phyloP scores from a whole-genome alignment of 2,888 invertebrate species.

The Drosophila birchii region DNA sequence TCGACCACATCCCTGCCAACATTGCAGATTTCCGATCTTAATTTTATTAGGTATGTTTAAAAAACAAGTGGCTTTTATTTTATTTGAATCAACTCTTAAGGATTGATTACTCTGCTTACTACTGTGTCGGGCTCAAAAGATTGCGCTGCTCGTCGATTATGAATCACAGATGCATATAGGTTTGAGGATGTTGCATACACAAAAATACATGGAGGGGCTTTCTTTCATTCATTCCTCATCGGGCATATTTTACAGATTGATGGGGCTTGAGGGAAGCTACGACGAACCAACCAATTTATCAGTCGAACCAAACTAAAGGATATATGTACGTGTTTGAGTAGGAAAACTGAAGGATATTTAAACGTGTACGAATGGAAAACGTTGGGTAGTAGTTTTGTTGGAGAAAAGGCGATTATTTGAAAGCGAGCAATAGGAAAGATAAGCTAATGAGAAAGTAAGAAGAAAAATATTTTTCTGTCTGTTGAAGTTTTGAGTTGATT shows the following conservation, averaged over 20 bases:
- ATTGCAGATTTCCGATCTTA: slow-evolving; percentile 25
- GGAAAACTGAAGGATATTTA: background rate
- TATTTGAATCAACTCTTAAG: slow-evolving; percentile 2
- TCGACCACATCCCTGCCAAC: slow-evolving; percentile 38
- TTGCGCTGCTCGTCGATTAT: slow-evolving; percentile 63
- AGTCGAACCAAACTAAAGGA: slow-evolving; percentile 68
- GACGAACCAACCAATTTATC: slow-evolving; percentile 65
- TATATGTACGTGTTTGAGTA: slow-evolving; percentile 57
- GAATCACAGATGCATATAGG: slow-evolving; percentile 69
- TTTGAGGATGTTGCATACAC: slow-evolving; percentile 34
- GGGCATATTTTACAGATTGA: slow-evolving; percentile 48
- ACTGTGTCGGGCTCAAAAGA: slow-evolving; percentile 38
- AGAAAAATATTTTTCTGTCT: slow-evolving; percentile 4
- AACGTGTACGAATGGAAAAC: slow-evolving; percentile 24
- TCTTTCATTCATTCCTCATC: slow-evolving; percentile 26
- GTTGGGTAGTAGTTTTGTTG: slow-evolving; percentile 6
- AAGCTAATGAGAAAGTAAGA: slow-evolving; percentile 7
- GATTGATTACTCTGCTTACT: slow-evolving; percentile 25
- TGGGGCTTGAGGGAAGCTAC: slow-evolving; percentile 45
- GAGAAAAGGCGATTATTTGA: slow-evolving; percentile 5
- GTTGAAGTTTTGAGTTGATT: slow-evolving; percentile 27
- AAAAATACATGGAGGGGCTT: slow-evolving; percentile 30
- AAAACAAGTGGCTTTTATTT: slow-evolving; percentile 25
- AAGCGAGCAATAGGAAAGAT: slow-evolving; percentile 13
- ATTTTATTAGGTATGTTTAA: background rate